Evolutionary conservation across 2,797 vertebrate species (phyloP).

Genomic region (Diplodus puntazzo): DNA sequence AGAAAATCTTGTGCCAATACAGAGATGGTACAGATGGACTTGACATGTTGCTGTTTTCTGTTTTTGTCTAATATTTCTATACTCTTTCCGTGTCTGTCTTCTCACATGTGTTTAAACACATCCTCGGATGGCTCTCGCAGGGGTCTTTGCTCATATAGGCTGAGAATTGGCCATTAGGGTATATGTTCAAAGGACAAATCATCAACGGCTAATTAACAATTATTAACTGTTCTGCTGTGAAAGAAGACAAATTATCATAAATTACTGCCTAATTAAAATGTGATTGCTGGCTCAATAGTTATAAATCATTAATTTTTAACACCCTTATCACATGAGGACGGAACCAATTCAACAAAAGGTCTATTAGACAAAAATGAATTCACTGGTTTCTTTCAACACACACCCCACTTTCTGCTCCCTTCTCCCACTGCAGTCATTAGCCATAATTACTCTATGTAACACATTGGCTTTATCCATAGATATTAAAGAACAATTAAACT

Average conservation of each 20-base stretch:
- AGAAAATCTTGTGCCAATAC: constrained; percentile 76
- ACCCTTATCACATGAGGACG: constrained; percentile 84
- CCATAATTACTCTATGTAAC: constrained; percentile 82
- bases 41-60: constrained; percentile 81
- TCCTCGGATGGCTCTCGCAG: constrained; percentile 54
- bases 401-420: constrained; percentile 62
- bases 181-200: constrained; percentile 84
- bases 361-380: constrained; percentile 84
- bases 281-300: constrained; percentile 86
- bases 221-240: constrained; percentile 86
- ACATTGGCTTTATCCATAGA: constrained; percentile 81
- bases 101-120: constrained; percentile 77
- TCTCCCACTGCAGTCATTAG: constrained; percentile 78
- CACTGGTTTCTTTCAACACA: constrained; percentile 78
- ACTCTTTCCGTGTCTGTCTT: constrained; percentile 68
- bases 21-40: constrained; percentile 82
- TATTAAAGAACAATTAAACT: constrained; percentile 85
- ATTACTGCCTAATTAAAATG: constrained; percentile 87
- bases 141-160: constrained; percentile 65
- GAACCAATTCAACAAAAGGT: constrained; percentile 85
- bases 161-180: constrained; percentile 78
- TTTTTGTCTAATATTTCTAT: constrained; percentile 80
- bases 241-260: constrained; percentile 88
- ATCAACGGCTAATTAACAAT: constrained; percentile 85
- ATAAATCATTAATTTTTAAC: constrained; percentile 88